Conservation (phyloP, 2,797 vertebrate species). For the Hippopotamyrus pictus region DNA sequence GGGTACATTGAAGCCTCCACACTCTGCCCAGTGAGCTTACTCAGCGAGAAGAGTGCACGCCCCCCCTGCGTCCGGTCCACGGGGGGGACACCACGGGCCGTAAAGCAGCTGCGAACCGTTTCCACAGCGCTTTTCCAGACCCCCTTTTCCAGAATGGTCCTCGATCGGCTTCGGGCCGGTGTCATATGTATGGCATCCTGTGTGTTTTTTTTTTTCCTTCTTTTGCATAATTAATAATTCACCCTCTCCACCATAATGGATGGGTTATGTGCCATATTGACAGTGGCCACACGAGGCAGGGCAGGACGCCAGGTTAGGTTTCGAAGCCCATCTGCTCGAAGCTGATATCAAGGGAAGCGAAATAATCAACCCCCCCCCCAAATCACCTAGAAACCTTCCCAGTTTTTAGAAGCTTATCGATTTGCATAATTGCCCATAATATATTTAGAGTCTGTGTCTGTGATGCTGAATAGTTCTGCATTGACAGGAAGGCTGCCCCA, state of each 20-base stretch:
- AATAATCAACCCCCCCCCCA: background rate
- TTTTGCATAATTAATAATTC: constrained; percentile 14
- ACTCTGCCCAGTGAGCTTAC: background rate
- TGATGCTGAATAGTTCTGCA: background rate
- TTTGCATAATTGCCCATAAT: background rate
- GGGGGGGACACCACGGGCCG: background rate
- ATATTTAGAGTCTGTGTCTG: background rate
- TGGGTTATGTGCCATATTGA: background rate
- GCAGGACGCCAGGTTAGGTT: background rate
- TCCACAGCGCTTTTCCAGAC: background rate
- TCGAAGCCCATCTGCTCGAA: background rate
- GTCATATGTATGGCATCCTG: background rate
- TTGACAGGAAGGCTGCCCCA: background rate
- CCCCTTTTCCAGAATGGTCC: background rate
- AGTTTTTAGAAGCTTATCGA: background rate
- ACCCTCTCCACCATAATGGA: background rate
- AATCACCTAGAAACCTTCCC: background rate
- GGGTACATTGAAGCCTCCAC: background rate
- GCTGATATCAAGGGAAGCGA: background rate
- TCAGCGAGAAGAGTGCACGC: background rate
- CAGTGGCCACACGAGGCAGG: background rate
- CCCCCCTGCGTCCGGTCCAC: background rate
- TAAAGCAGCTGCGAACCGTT: background rate
- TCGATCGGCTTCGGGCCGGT: background rate
- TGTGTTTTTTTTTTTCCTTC: background rate